Evolutionary conservation across 1,140 invertebrate genomes (phyloP), one percentile per base, ranked within the genome.

Genomic region (Neodiprion virginianus): DNA sequence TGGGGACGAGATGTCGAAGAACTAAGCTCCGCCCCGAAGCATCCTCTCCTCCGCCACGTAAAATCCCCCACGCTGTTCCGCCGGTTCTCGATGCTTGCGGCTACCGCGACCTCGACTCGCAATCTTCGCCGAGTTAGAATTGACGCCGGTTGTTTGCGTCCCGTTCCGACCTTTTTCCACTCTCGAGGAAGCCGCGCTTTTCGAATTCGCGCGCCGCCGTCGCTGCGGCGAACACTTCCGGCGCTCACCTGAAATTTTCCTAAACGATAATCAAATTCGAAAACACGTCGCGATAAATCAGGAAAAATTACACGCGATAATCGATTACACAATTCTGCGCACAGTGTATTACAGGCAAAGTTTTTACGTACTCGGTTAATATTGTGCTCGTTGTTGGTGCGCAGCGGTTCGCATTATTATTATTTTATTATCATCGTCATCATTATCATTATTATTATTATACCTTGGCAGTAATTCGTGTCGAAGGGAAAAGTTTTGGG

Each of bases 261-360:
- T 40, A 40, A 2, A 40, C 28, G 28, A 40, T 40, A 40, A 40
- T 40, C 73, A 74, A 83, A 81, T 72, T 50, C 65, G 69, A 81
- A 84, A 76, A 49, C 77, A 67, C 76, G 61, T 78, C 77, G 75
- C 74, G 78, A 80, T 83, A 79, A 21, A 77, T 71, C 70, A 48
- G 72, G 77, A 72, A 77, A 82, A 79, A 80, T 28, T 3, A 17
- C 5, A 17, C 8, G 47, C n/a, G 7, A 8, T 0, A 7, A 53
- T 65, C 53, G 72, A 74, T 84, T 84, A 80, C 77, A 74, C 75
- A 79, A 82, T 14, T 12, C 40, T 78, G 71, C 53, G n/a, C 53
- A 61, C 10, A 61, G 53, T 21, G 17, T 40, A 40, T 1, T 40
- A 5, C 5, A 40, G 28, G 5, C 28, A 40, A 40, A 40, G 28